Evolutionary conservation across 2,888 invertebrate species (phyloP), one percentile per base, ranked within the genome.

Genomic region (Liopterus haemorrhoidalis): DNA sequence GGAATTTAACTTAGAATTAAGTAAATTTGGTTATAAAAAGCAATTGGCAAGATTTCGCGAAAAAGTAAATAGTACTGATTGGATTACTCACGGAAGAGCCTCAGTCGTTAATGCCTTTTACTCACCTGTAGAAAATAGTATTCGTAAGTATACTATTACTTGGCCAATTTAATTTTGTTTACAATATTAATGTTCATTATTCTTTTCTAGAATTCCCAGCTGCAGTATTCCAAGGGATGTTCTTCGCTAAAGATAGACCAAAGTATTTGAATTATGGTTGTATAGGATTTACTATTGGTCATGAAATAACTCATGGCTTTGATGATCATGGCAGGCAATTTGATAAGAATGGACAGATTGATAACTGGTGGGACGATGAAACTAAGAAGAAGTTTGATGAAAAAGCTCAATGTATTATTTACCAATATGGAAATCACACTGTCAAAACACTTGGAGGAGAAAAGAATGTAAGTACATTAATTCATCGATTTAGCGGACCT

Each of bases 251-350:
- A 39, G 81, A 86, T 32, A 81, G 92, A 14, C 93, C 93, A 0
- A 81, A 82, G 53, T 94, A 91, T 65, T 85, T 91, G 85, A 92
- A 92, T 66, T 92, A 87, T 57, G 91, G 89, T 12, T 87, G 87
- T 2, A 91, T 92, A 50, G 92, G 92, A 2, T 89, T 86, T 59
- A 87, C 91, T 3, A 91, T 91, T 59, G 91, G 91, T 0, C 92
- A 92, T 62, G 92, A 92, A 71, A 89, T 93, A 40, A 90, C 90
- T 0, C 92, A 92, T 61, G 89, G 89, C 6, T 90, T 90, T 59
- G 89, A 89, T 61, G 86, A 88, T 61, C 84, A 85, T 74, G 91
- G 94, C 38, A 80, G 93, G 35, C 90, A 92, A 70, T 95, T 91
- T 61, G 92, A 95, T 67, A 83, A 86, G 52, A 78, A 88, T 50